These are phyloP conservation scores for Petromus typicus DNA, from an alignment of 2,113 vertebrate genomes.

Conservation along the genomic window DNA sequence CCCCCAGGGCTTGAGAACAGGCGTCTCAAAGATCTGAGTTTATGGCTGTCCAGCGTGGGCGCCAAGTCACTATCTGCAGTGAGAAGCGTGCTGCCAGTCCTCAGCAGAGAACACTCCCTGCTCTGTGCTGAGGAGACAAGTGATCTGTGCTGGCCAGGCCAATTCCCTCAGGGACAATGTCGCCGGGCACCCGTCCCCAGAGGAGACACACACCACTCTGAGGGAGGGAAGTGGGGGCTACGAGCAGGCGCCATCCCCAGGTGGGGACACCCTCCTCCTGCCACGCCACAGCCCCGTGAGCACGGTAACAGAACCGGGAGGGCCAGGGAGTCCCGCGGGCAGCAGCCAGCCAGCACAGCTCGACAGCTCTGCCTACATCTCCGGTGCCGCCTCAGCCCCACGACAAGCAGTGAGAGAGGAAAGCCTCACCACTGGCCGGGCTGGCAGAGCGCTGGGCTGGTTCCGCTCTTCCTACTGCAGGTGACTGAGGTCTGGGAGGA, in stretches of 20 bases:
- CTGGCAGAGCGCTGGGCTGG: not conserved
- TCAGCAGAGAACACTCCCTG: too few species aligned
- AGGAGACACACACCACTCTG: not conserved
- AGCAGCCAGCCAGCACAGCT: not conserved
- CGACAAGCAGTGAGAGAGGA: too few species aligned
- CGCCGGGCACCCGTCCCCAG: not conserved
- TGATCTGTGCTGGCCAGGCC: constrained; percentile 15
- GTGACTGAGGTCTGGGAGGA: not conserved
- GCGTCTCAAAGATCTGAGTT: not conserved
- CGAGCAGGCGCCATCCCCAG: not conserved
- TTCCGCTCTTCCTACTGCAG: constrained; percentile 16
- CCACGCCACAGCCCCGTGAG: not conserved
- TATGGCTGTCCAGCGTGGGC: not conserved
- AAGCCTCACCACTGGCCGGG: not conserved
- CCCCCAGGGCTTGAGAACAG: not conserved
- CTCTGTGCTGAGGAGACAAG: not conserved
- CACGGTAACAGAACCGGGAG: not conserved
- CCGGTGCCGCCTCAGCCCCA: not conserved
- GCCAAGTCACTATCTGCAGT: not conserved
- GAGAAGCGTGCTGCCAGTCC: not conserved
- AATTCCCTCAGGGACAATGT: constrained; percentile 34
- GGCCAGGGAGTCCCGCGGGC: not conserved
- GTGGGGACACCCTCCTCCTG: not conserved
- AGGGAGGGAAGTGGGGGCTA: not conserved
- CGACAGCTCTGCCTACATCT: not conserved